Evolutionary conservation across 2,888 invertebrate species (phyloP), one percentile per base, ranked within the genome.

Genomic region (Cephus spinipes): DNA sequence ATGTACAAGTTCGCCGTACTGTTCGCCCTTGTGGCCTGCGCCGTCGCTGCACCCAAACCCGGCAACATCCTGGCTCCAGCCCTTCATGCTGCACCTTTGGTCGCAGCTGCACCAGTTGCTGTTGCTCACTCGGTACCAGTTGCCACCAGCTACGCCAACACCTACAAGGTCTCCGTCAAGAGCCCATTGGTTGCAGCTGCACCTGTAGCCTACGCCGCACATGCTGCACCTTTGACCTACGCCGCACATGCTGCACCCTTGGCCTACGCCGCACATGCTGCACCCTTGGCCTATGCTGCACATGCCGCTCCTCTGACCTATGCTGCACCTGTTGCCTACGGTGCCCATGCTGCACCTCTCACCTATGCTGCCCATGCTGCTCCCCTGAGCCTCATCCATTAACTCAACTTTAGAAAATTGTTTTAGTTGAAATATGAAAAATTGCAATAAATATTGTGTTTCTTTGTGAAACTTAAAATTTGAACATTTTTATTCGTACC

Each of bases 111-210:
- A 33, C 87, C 84, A 23, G 76, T 77, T 11, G 91, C 93, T 75
- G 92, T 93, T 73, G 93, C 93, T 84, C 88, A 92, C 77, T 93
- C 93, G n/a, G 90, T 93, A 15, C 93, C 94, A 74, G 92, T 93
- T 73, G 94, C 94, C 82, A 94, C 94, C 82, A 94, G 94, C 76
- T 94, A 94, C 87, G 93, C 94, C 84, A 94, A 94, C 92, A 92
- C 93, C 81, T 93, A 94, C 90, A 93, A 93, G 92, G 93, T 94
- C 90, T 85, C 90, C 74, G 79, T 80, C 31, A 80, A 79, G 68
- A 80, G 79, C 75, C 92, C 74, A 32, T 40, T 75, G 77, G 76
- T 79, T 73, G 81, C 82, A 6, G 76, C 79, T n/a, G 79, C 79
- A 33, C 80, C 91, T 23, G n/a, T 75, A 23, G 36, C 80, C 32